Conservation (phyloP, 2,113 vertebrate species). For the Austrofundulus limnaeus region DNA sequence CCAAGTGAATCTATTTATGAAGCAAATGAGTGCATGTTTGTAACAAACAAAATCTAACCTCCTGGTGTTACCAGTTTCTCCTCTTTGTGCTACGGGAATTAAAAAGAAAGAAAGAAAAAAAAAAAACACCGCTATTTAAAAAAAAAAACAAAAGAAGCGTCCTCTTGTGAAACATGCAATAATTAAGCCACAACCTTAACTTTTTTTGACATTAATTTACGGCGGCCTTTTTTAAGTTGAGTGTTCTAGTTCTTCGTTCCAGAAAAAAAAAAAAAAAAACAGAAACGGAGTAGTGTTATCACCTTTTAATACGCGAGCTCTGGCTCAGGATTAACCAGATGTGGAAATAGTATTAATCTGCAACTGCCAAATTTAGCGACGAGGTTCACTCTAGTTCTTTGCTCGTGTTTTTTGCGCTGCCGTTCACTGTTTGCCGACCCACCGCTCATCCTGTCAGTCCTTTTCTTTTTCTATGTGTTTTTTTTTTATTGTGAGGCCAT, state of each 20-base stretch:
- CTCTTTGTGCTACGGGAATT: conserved; percentile 61
- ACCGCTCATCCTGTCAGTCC: conserved; percentile 16
- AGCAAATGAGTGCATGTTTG: conserved; percentile 83
- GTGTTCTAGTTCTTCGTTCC: conserved; percentile 58
- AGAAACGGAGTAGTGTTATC: conserved; percentile 62
- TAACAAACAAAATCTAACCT: conserved; percentile 76
- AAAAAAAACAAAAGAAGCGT: conserved; percentile 53
- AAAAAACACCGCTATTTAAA: conserved; percentile 55
- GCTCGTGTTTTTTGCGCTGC: conserved; percentile 34
- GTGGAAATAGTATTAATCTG: conserved; percentile 67
- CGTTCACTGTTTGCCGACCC: conserved; percentile 23
- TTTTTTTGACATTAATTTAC: conserved; percentile 60
- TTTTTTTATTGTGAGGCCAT: conserved; percentile 37
- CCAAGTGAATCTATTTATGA: conserved; percentile 82
- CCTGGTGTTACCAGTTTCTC: conserved; percentile 70
- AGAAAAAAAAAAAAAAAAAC: conserved; percentile 54
- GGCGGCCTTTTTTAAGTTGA: conserved; percentile 58
- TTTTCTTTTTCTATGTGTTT: conserved; percentile 39
- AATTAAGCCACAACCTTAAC: conserved; percentile 79
- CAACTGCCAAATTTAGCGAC: conserved; percentile 74
- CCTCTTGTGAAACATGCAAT: conserved; percentile 82
- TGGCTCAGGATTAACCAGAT: conserved; percentile 59
- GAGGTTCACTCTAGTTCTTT: conserved; percentile 56
- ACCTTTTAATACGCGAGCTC: conserved; percentile 46
- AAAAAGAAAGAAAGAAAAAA: conserved; percentile 57